Evolutionary conservation across 2,113 vertebrate genomes (phyloP).

Genomic region (Triplophysa siluroides): DNA sequence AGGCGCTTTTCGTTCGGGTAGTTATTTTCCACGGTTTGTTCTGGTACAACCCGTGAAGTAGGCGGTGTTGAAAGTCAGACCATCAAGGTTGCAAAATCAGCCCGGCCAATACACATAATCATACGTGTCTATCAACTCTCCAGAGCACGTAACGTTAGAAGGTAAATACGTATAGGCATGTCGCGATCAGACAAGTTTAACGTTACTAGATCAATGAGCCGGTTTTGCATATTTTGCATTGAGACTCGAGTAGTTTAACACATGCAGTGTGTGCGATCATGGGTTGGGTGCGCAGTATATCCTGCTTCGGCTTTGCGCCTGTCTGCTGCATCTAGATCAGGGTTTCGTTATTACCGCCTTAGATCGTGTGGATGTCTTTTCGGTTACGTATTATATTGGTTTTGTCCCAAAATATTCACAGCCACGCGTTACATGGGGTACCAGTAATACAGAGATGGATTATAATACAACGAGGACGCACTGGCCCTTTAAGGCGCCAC

Average conservation of each 20-base stretch:
- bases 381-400: background rate
- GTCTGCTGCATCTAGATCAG: slow-evolving; percentile 29
- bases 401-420: background rate
- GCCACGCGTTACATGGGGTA: background rate
- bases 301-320: background rate
- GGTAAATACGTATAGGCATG: background rate
- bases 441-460: slow-evolving; percentile 36
- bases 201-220: background rate
- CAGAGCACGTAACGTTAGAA: background rate
- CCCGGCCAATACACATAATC: background rate
- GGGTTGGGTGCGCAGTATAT: slow-evolving; percentile 30
- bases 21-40: slow-evolving; percentile 22
- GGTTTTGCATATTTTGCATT: slow-evolving; percentile 9
- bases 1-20: background rate
- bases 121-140: slow-evolving; percentile 25
- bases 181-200: background rate
- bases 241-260: slow-evolving; percentile 5
- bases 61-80: slow-evolving; percentile 37
- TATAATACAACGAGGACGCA: slow-evolving; percentile 11
- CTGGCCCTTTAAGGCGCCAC: slow-evolving; percentile 49
- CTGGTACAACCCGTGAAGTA: slow-evolving; percentile 37
- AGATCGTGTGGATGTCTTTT: background rate
- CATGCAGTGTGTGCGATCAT: background rate
- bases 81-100: slow-evolving; percentile 45
- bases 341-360: background rate